phyloP scores from a whole-genome alignment of 2,797 vertebrate species.

The Neosilurus hyrtlii region DNA sequence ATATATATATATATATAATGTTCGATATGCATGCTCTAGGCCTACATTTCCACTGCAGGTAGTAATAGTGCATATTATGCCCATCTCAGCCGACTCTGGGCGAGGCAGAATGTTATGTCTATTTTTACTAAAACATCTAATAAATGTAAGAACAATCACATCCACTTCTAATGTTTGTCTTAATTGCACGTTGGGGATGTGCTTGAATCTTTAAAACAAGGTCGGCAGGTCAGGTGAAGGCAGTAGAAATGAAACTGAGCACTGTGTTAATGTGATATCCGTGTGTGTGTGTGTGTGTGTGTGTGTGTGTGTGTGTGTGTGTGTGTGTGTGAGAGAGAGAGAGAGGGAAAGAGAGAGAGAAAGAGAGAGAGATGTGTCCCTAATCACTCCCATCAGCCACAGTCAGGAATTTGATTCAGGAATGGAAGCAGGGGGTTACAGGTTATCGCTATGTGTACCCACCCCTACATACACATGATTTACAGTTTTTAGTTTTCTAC shows the following conservation, averaged over 20 bases:
- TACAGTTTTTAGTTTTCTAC: conserved; percentile 46
- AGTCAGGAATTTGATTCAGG: conserved; percentile 19
- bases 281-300: not conserved
- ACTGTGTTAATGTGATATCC: not conserved
- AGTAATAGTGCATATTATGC: not conserved
- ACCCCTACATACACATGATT: conserved; percentile 43
- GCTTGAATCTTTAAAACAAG: not conserved
- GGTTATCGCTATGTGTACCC: conserved; percentile 9
- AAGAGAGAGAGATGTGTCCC: conserved; percentile 23
- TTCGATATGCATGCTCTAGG: not conserved
- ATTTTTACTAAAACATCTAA: not conserved
- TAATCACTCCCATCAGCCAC: conserved; percentile 48
- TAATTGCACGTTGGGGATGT: not conserved
- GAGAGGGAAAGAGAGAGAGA: not conserved
- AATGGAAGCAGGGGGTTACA: conserved; percentile 5
- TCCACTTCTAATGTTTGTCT: not conserved
- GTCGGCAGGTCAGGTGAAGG: not conserved
- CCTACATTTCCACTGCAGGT: not conserved
- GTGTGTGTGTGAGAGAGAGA: conserved; percentile 23
- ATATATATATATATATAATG: no score
- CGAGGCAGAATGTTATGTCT: no score
- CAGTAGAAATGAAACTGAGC: not conserved
- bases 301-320: not conserved
- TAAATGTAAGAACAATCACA: not conserved
- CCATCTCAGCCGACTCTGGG: no score